These are phyloP conservation scores for Ariopsis seemanni DNA, from an alignment of 2,113 vertebrate genomes.

Conservation along the genomic window DNA sequence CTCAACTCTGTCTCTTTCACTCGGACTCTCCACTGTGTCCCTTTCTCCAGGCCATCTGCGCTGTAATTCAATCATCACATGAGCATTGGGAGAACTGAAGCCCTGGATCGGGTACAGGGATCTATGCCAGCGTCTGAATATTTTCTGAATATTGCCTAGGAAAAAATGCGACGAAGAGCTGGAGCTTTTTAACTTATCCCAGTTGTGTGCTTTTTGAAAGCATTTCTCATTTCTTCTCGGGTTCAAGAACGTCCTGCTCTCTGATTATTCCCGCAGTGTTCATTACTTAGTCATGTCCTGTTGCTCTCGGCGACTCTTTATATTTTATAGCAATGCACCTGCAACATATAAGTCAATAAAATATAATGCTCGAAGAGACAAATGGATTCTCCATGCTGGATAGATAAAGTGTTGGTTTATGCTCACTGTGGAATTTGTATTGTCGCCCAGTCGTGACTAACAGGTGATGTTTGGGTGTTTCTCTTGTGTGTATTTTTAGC, in stretches of 20 bases:
- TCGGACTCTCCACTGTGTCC: slow-evolving; percentile 24
- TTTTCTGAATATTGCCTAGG: slow-evolving; percentile 51
- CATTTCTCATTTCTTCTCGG: background rate
- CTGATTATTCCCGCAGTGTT: too few relatives aligned
- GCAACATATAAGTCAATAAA: background rate
- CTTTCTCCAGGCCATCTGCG: slow-evolving; percentile 43
- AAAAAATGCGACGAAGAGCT: slow-evolving; percentile 35
- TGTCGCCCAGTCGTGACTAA: background rate
- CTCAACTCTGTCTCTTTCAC: slow-evolving; percentile 12
- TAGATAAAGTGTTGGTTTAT: background rate
- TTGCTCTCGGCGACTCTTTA: background rate
- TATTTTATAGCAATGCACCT: background rate
- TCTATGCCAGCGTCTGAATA: slow-evolving; percentile 50
- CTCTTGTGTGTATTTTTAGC: background rate
- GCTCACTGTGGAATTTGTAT: background rate
- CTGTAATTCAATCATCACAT: slow-evolving; percentile 70
- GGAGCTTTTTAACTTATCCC: slow-evolving; percentile 6
- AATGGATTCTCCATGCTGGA: background rate
- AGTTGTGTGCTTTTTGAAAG: background rate
- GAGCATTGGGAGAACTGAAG: slow-evolving; percentile 61
- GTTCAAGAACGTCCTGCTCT: background rate
- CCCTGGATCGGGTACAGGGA: slow-evolving; percentile 61
- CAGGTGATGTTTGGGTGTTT: background rate
- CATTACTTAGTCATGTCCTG: background rate
- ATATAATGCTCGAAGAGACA: background rate